phyloP scores from a whole-genome alignment of 1,140 invertebrate genomes.

The Helicoverpa zea region DNA sequence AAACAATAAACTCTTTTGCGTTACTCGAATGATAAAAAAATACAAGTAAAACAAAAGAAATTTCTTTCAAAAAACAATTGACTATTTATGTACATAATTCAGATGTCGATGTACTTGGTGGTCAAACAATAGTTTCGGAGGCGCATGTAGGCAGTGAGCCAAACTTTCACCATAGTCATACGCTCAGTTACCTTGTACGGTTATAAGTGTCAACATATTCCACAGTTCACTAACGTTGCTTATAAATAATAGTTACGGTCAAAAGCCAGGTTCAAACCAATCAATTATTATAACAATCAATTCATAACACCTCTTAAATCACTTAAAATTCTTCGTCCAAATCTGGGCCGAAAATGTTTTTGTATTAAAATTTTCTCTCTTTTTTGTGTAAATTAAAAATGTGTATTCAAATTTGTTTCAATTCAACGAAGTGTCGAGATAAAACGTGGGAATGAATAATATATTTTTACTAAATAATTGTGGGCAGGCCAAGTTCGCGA shows the following conservation, averaged over 20 bases:
- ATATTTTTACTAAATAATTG: conserved; percentile 29
- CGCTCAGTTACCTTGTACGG: neutral
- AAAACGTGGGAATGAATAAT: conserved; percentile 5
- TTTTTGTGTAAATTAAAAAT: neutral
- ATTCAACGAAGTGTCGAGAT: conserved; percentile 14
- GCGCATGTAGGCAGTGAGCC: neutral
- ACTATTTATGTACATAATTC: too few species aligned
- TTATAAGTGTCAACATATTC: neutral
- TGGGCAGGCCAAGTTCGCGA: conserved; percentile 8
- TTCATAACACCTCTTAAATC: neutral
- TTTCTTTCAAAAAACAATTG: too few species aligned
- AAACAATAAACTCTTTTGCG: too few species aligned
- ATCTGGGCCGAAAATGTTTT: neutral
- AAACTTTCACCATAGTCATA: neutral
- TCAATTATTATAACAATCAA: neutral
- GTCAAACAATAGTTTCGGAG: too few species aligned
- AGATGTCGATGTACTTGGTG: too few species aligned
- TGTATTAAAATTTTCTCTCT: neutral
- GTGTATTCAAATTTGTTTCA: conserved; percentile 15
- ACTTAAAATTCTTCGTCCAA: conserved; percentile 4
- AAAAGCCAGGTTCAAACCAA: neutral
- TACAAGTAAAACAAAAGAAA: too few species aligned
- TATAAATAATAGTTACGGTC: neutral
- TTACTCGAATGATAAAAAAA: too few species aligned
- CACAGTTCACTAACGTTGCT: neutral